These are phyloP conservation scores for Lagria hirta DNA, from an alignment of 2,888 invertebrate species.

Conservation along the genomic window DNA sequence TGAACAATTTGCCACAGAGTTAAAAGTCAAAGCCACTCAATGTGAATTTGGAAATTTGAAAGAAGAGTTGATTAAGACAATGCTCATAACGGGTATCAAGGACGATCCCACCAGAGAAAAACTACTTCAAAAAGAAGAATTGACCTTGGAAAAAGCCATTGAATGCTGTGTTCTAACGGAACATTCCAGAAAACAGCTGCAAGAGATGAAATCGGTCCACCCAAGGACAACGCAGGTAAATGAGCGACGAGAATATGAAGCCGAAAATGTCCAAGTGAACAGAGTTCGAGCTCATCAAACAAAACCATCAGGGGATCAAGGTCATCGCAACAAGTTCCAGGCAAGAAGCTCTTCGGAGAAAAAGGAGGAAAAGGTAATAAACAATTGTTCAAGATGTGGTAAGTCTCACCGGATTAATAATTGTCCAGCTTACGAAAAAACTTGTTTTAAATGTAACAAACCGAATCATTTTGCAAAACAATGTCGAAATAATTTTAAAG, in stretches of 20 bases:
- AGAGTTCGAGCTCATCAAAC: no score
- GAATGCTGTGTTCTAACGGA: constrained; percentile 21
- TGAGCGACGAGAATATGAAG: no score
- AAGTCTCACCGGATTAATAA: constrained; percentile 1
- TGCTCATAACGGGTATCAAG: constrained; percentile 16
- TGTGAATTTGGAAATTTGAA: constrained; percentile 16
- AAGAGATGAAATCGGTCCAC: background rate
- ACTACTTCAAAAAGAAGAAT: constrained; percentile 15
- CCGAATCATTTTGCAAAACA: constrained; percentile 5
- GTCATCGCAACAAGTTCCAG: no score
- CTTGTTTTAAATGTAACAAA: constrained; percentile 5
- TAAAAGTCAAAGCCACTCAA: constrained; percentile 9
- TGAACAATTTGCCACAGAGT: constrained; percentile 15
- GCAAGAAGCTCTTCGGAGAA: background rate
- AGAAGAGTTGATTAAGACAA: constrained; percentile 13
- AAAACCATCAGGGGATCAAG: no score
- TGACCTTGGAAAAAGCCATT: constrained; percentile 21
- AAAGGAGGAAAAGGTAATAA: no score
- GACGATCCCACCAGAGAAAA: constrained; percentile 18
- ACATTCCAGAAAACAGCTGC: background rate
- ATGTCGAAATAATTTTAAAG: no score
- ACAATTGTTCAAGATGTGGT: constrained; percentile 3
- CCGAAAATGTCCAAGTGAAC: no score
- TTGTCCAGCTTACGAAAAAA: constrained; percentile 11
- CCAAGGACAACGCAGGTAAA: no score